Percentiles rank a stretch among this genome's conserved stretches.
Conservation (phyloP, 1,140 invertebrate species). For the Lutraria rhynchaena region DNA sequence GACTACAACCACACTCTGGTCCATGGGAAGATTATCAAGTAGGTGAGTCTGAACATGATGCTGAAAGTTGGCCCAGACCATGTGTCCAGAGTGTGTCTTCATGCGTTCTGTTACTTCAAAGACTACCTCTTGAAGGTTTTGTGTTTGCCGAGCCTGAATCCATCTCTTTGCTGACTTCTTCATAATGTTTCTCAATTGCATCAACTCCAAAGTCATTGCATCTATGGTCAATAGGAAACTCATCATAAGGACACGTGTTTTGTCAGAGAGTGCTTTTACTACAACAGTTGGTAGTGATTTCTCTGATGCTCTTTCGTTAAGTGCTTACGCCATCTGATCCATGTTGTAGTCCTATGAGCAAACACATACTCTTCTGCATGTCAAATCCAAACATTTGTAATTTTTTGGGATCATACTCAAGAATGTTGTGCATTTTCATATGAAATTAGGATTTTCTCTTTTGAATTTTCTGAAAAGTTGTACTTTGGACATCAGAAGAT, state of each 20-base stretch:
- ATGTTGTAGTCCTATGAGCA: slow-evolving; percentile 55
- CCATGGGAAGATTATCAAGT: slow-evolving; percentile 2
- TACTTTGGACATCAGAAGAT: slow-evolving; percentile 25
- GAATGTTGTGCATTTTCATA: too few relatives aligned
- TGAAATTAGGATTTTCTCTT: too few relatives aligned
- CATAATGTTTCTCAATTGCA: slow-evolving; percentile 22
- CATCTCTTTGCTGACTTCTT: neutral
- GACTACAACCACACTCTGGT: slow-evolving; percentile 37
- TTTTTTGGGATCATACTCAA: slow-evolving; percentile 34
- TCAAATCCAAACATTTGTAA: slow-evolving; percentile 16
- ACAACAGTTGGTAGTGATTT: neutral
- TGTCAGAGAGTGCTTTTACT: slow-evolving; percentile 27
- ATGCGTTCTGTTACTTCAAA: neutral
- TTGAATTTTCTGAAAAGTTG: slow-evolving; percentile 47
- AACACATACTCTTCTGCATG: slow-evolving; percentile 48
- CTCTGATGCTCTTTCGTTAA: slow-evolving; percentile 31
- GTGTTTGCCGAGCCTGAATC: slow-evolving; percentile 15
- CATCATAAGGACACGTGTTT: slow-evolving; percentile 40
- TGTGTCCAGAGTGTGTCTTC: slow-evolving; percentile 4
- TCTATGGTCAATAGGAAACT: slow-evolving; percentile 19
- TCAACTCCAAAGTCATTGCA: slow-evolving; percentile 16
- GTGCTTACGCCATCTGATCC: slow-evolving; percentile 30
- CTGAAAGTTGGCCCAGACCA: slow-evolving; percentile 29
- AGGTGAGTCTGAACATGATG: slow-evolving; percentile 32
- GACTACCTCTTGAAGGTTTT: neutral